phyloP scores from a whole-genome alignment of 2,888 invertebrate genomes.

The Dermolepida albohirtum region DNA sequence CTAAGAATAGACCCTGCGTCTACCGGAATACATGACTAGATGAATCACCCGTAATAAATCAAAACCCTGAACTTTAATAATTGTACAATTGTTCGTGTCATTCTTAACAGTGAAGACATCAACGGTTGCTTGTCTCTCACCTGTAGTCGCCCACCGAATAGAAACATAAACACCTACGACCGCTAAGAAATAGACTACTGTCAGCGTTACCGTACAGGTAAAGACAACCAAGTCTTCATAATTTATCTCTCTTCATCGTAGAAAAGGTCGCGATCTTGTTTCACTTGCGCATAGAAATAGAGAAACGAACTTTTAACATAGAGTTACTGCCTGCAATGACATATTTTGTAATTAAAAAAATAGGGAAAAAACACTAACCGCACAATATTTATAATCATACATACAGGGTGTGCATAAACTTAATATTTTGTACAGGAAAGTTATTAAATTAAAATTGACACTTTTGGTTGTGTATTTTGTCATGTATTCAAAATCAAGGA shows the following conservation, averaged over 20 bases:
- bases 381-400: too few relatives aligned
- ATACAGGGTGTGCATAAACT: too few relatives aligned
- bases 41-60: constrained; percentile 38
- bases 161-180: constrained; percentile 56
- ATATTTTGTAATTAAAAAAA: too few relatives aligned
- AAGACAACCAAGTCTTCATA: constrained; percentile 16
- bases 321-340: too few relatives aligned
- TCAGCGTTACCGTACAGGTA: constrained; percentile 45
- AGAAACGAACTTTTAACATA: neutral
- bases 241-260: constrained; percentile 31
- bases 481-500: too few relatives aligned
- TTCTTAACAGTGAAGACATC: constrained; percentile 49
- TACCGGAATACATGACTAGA: constrained; percentile 8
- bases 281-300: constrained; percentile 16
- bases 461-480: too few relatives aligned
- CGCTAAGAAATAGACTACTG: constrained; percentile 54
- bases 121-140: constrained; percentile 49
- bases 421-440: too few relatives aligned
- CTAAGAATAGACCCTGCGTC: neutral
- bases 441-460: too few relatives aligned
- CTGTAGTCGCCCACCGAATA: constrained; percentile 53
- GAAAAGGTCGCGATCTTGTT: constrained; percentile 19
- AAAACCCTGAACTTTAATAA: constrained; percentile 38
- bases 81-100: constrained; percentile 45
- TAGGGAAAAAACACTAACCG: too few relatives aligned